Evolutionary conservation across 2,888 invertebrate genomes (phyloP), one percentile per base, ranked within the genome.

Genomic region (Volucella inanis): DNA sequence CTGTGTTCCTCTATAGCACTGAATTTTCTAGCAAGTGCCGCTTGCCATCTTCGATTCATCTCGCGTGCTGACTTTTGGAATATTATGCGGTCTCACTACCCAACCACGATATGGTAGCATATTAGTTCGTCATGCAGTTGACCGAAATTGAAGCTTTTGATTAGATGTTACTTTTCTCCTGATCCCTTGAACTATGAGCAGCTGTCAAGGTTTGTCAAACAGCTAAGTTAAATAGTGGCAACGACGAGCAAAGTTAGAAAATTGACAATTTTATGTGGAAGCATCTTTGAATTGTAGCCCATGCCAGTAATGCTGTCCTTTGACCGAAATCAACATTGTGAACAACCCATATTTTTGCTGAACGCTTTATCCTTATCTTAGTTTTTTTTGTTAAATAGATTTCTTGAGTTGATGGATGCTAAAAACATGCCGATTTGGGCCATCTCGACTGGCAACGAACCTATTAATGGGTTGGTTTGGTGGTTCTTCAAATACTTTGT

Each of bases 361-460:
- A 22, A 12, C 45, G 9, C 12, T n/a, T 11, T 6, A 45, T 45
- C 45, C n/a, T 12, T 2, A 45, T 0, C 12, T 45, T 45, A 12
- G 3, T n/a, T 12, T 3, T 45, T 12, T 45, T 45, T 2, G 6
- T 8, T 1, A n/a, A 10, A 74, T 89, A 96, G 95, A 90, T 97
- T 97, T 92, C 91, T 98, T 50, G 94, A 97, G 87, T 94, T 94
- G 70, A 98, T 98, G 91, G 93, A 94, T 80, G 93, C 94, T 39
- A 91, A 94, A 12, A 94, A 94, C n/a, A 91, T 94, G 47, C 91
- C 93, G 2, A 94, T 96, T 87, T 98, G 98, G 98, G 97, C 95
- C 0, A 92, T 98, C 41, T 96, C 98, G 0, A 95, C 96, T 0
- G 97, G 97, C 18, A 98, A 98, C 90, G 98, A 98, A 90, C 98